Evolutionary conservation across 2,797 vertebrate species (phyloP).

Genomic region (Melanotaenia parkinsoni): DNA sequence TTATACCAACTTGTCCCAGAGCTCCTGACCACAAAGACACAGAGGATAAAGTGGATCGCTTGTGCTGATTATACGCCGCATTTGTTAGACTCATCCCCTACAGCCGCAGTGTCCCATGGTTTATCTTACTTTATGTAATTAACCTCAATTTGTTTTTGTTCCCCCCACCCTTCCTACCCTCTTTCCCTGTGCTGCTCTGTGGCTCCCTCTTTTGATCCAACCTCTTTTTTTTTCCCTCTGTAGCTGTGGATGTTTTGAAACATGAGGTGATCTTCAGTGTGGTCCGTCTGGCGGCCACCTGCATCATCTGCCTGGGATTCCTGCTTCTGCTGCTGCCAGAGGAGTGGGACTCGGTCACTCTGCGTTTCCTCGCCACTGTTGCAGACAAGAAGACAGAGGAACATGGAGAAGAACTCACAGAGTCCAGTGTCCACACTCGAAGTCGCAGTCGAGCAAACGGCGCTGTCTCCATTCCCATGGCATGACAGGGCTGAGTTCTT

Average conservation of each 20-base stretch:
- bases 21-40: conserved; percentile 57
- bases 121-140: conserved; percentile 78
- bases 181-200: conserved; percentile 17
- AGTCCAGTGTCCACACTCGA: conserved; percentile 88
- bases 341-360: conserved; percentile 96
- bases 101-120: conserved; percentile 61
- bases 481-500: conserved; percentile 76
- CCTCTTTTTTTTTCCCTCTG: conserved; percentile 16
- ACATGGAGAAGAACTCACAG: conserved; percentile 89
- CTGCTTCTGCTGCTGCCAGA: conserved; percentile 95
- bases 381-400: conserved; percentile 97
- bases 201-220: conserved; percentile 36
- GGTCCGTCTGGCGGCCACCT: conserved; percentile 94
- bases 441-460: conserved; percentile 94
- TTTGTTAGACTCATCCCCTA: conserved; percentile 67
- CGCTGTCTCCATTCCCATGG: conserved; percentile 92
- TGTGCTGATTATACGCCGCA: conserved; percentile 69
- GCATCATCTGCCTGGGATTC: conserved; percentile 96
- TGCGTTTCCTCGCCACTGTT: conserved; percentile 92
- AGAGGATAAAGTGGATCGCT: conserved; percentile 65
- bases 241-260: conserved; percentile 96
- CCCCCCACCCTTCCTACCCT: conserved; percentile 4
- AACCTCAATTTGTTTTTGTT: conserved; percentile 66
- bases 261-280: conserved; percentile 98
- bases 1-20: conserved; percentile 56